These are phyloP conservation scores for Brachyrhaphis roseni DNA, from an alignment of 2,797 vertebrate species.

Conservation along the genomic window DNA sequence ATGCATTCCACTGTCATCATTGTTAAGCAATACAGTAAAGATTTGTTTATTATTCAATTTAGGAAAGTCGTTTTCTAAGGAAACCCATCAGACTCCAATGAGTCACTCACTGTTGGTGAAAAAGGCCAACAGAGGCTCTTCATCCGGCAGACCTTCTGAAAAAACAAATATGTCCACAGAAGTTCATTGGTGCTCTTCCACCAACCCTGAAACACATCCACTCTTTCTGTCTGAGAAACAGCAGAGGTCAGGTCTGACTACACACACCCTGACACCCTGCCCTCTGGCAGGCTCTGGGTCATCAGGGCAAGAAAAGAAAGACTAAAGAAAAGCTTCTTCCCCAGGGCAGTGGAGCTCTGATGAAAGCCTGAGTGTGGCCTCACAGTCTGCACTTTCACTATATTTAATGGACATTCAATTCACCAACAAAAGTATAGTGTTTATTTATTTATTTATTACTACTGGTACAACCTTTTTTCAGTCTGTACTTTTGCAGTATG, in stretches of 20 bases:
- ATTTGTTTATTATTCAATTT: neutral
- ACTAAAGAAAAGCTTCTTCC: neutral
- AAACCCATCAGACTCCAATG: neutral
- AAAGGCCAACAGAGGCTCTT: neutral
- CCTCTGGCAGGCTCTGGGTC: neutral
- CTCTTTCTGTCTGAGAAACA: neutral
- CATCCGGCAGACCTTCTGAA: neutral
- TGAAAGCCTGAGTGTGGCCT: neutral
- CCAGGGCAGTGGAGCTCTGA: neutral
- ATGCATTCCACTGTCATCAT: neutral
- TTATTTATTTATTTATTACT: neutral
- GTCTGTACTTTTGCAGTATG: neutral
- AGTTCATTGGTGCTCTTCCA: neutral
- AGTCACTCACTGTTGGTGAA: neutral
- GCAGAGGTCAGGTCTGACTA: conserved; percentile 1
- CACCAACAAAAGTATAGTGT: neutral
- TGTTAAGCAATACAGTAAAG: neutral
- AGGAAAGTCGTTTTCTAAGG: neutral
- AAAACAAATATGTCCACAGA: neutral
- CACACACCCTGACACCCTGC: neutral
- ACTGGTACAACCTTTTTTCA: neutral
- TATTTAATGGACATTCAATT: neutral
- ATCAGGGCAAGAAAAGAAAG: neutral
- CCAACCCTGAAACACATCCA: neutral
- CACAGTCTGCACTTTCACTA: neutral